Evolutionary conservation across 1,140 invertebrate genomes (phyloP).

Genomic region (Philotrypesis tridentata): DNA sequence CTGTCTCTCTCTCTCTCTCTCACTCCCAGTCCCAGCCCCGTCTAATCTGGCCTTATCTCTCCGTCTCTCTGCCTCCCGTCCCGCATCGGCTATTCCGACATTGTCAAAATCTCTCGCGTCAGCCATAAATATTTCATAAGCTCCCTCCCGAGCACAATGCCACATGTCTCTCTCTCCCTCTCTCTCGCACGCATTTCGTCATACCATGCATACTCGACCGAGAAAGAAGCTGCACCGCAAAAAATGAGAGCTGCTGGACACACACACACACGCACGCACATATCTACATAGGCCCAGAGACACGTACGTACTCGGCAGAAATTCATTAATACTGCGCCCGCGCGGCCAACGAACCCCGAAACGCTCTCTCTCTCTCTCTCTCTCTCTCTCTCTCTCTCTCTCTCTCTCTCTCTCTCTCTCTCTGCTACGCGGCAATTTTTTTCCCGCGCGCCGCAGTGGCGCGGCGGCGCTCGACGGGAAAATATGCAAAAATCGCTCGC

Average conservation of each 20-base stretch:
- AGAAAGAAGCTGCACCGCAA: no score
- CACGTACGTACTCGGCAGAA: neutral
- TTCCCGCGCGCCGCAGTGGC: neutral
- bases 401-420: no score
- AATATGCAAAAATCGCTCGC: conserved; percentile 41
- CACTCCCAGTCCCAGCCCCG: no score
- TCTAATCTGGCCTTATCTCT: no score
- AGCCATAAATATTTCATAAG: conserved; percentile 47
- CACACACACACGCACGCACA: neutral
- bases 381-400: no score
- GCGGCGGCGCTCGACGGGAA: conserved; percentile 2
- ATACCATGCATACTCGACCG: no score
- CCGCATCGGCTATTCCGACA: neutral
- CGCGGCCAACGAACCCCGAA: neutral
- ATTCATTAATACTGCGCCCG: conserved; percentile 29
- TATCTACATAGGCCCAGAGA: no score
- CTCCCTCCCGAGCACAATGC: conserved; percentile 18
- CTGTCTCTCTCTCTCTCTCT: neutral
- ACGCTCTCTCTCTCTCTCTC: no score
- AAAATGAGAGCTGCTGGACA: no score
- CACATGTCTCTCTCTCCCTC: conserved; percentile 14
- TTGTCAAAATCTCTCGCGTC: neutral
- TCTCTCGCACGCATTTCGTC: no score
- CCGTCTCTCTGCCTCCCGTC: no score
- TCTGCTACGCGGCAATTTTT: neutral